Conservation (phyloP, 2,888 invertebrate genomes). For the Sarcophaga carnaria region DNA sequence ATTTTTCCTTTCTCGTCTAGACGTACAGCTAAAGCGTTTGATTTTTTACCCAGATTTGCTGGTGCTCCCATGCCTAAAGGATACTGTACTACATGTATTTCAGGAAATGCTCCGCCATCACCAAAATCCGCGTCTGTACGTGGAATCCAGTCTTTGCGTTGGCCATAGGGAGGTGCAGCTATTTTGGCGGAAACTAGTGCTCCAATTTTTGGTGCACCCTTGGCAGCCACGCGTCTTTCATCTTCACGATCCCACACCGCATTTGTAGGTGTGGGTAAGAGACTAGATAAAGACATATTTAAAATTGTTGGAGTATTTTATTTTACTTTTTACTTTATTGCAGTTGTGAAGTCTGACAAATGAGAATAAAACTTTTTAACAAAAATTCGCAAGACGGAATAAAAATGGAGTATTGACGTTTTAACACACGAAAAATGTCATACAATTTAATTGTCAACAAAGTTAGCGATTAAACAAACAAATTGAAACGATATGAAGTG, state of each 20-base stretch:
- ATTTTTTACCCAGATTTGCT: conserved; percentile 87
- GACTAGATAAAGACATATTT: conserved; percentile 83
- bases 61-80: conserved; percentile 95
- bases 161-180: conserved; percentile 91
- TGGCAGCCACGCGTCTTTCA: conserved; percentile 84
- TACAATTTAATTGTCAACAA: no score
- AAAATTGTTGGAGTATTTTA: neutral
- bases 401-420: no score
- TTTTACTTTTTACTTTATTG: no score
- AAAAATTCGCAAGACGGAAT: no score
- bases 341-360: no score
- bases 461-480: no score
- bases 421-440: no score
- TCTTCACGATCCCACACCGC: conserved; percentile 95
- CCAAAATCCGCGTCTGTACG: conserved; percentile 88
- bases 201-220: conserved; percentile 80
- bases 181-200: conserved; percentile 90
- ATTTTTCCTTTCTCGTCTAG: conserved; percentile 96
- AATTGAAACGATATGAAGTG: no score
- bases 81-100: conserved; percentile 97
- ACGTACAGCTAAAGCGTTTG: conserved; percentile 95
- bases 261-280: conserved; percentile 94
- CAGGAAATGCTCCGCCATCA: conserved; percentile 99
- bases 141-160: conserved; percentile 96
- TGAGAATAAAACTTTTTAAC: no score